Evolutionary conservation across 2,113 vertebrate species (phyloP), one percentile per base, ranked within the genome.

Genomic region (Phyllostomus discolor): DNA sequence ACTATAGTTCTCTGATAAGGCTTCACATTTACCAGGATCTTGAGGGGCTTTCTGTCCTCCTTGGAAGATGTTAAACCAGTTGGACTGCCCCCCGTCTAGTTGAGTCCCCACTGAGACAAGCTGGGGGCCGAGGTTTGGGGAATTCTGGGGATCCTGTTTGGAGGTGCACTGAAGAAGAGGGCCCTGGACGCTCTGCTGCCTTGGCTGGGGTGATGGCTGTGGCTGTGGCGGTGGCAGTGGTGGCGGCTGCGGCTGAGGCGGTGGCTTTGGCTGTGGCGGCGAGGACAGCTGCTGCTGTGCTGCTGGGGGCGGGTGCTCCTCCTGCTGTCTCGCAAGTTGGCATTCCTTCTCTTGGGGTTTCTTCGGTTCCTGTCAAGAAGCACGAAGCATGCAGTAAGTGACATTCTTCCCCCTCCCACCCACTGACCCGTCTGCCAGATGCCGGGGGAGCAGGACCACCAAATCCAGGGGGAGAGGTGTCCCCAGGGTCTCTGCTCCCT

Each of bases 301-400:
- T 52, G 50, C 16, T 52, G 50, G 50, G 50, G 59, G 48, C 9
- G 17, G 70, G 28, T 16, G 35, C 0, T 14, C 41, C 11, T 73
- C 33, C 19, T 80, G 79, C 41, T 0, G 90, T 54, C 80, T 70
- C 86, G 79, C 62, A 26, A 7, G 1, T 4, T 48, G 84, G 5
- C 0, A 1, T 81, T 90, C 81, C 64, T 94, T 26, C 41, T 92
- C 31, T 78, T 76, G 73, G 82, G 9, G 20, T 76, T 84, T 88
- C 88, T 90, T 88, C 80, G 4, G 20, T 64, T 92, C 78, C 93
- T 98, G 73, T 28, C 66, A 94, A 94, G 90, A 96, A 94, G 67
- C 1, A 52, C 43, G 38, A 43, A 6, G 43, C 80, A n/a, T n/a
- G 69, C 24, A 0, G 10, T 52, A 84, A 75, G 33, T 94, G 88